Evolutionary conservation across 1,140 invertebrate species (phyloP), one percentile per base, ranked within the genome.

Genomic region (Atopsyche davidsoni): DNA sequence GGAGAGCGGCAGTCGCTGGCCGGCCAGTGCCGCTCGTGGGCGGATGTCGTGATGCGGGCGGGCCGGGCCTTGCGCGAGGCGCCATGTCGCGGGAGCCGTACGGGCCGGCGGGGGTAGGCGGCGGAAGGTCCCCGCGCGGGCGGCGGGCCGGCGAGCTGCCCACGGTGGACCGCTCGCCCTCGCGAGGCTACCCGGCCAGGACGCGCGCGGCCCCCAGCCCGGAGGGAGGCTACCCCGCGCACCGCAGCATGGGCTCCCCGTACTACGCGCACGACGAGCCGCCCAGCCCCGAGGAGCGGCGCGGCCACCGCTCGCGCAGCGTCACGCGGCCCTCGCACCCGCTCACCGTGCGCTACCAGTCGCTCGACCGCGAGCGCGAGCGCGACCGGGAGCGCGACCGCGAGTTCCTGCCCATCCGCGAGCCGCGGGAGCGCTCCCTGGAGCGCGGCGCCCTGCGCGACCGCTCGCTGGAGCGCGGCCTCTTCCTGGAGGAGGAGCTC

Each of bases 141-240:
- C 74, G 83, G 64, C 71, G 79, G 46, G 67, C 80, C 45, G 79
- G 76, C 60, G 80, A 83, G 68, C 75, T 89, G 67, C 86, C 86
- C 62, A 88, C 86, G 62, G 86, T 89, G 63, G 87, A 90, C 79
- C 82, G 86, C 59, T 88, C 86, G 64, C 87, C 87, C 60, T 85
- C 82, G 58, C 70, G 83, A 59, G 79, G 77, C 64, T 85, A 83
- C 69, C 81, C 80, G 59, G 66, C 68, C 46, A 79, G 76, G 63
- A 75, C 73, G 56, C 82, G 77, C 70, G 80, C 42, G 41, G 28
- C 41, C 18, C 55, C 55, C 31, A 47, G 46, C 23, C 55, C 55
- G 22, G 43, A 52, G 16, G 34, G 45, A 22, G 50, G 50, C 1
- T 57, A 53, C 36, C 46, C 55, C 1, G 28, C 55, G 14, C 55